These are phyloP conservation scores for Atlantisia rogersi DNA, from an alignment of 2,113 vertebrate genomes.

Conservation along the genomic window DNA sequence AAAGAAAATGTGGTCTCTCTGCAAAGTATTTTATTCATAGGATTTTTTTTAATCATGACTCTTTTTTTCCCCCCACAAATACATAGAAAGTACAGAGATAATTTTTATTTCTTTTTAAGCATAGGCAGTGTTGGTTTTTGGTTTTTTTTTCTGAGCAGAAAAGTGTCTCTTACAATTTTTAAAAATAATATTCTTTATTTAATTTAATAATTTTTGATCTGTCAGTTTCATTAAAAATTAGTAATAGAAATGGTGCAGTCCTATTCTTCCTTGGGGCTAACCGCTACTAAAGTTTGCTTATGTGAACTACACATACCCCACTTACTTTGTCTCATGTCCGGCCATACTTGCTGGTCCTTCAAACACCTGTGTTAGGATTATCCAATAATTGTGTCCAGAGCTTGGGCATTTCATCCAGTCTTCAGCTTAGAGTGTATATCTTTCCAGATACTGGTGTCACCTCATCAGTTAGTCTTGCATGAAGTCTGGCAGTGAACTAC, in stretches of 20 bases:
- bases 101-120: not conserved
- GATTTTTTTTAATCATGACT: not conserved
- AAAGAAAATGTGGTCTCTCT: not conserved
- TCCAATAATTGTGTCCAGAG: not conserved
- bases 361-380: not conserved
- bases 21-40: not conserved
- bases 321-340: not conserved
- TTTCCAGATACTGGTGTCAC: not conserved
- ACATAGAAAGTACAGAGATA: not conserved
- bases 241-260: not conserved
- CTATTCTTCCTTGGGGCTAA: not conserved
- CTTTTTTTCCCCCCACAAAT: not conserved
- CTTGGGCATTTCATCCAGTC: not conserved
- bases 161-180: not conserved
- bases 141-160: not conserved
- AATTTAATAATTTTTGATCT: not conserved
- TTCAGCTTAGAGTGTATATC: not conserved
- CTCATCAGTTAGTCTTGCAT: not conserved
- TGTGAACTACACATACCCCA: fast-evolving
- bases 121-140: not conserved
- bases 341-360: not conserved
- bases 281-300: not conserved
- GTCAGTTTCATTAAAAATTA: not conserved
- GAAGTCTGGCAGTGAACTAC: not conserved
- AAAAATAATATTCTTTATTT: not conserved